Evolutionary conservation across 2,113 vertebrate species (phyloP).

Genomic region (Dicerorhinus sumatrensis): DNA sequence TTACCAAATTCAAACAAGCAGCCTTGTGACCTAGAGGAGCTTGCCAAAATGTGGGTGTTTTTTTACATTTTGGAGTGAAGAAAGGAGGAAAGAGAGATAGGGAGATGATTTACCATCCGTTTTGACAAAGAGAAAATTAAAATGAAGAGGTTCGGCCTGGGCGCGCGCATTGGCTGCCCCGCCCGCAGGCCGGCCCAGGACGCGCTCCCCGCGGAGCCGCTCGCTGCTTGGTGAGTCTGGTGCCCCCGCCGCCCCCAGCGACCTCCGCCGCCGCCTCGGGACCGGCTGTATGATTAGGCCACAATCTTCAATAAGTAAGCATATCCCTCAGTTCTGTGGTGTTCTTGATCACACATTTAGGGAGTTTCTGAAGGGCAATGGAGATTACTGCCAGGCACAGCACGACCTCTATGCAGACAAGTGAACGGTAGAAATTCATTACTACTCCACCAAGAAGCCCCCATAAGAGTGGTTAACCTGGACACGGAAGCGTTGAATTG

Average conservation of each 20-base stretch:
- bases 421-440: too few species aligned
- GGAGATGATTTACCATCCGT: not conserved
- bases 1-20: not conserved
- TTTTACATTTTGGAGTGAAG: not conserved
- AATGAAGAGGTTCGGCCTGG: not conserved
- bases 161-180: slow-evolving; percentile 73
- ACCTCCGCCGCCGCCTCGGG: slow-evolving; percentile 89
- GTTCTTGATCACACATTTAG: too few species aligned
- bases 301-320: slow-evolving; percentile 99
- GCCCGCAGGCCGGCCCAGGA: slow-evolving; percentile 70
- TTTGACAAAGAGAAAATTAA: slow-evolving; percentile 2
- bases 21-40: not conserved
- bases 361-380: too few species aligned
- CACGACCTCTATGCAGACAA: too few species aligned
- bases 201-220: slow-evolving; percentile 64
- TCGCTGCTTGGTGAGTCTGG: slow-evolving; percentile 86
- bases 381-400: too few species aligned
- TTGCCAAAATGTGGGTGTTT: not conserved
- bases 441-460: too few species aligned
- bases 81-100: not conserved
- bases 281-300: slow-evolving; percentile 99
- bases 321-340: slow-evolving; percentile 89
- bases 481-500: too few species aligned
- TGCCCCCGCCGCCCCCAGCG: slow-evolving; percentile 86
- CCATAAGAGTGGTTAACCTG: too few species aligned